Evolutionary conservation across 2,888 invertebrate genomes (phyloP), one percentile per base, ranked within the genome.

Genomic region (Xestia xanthographa): DNA sequence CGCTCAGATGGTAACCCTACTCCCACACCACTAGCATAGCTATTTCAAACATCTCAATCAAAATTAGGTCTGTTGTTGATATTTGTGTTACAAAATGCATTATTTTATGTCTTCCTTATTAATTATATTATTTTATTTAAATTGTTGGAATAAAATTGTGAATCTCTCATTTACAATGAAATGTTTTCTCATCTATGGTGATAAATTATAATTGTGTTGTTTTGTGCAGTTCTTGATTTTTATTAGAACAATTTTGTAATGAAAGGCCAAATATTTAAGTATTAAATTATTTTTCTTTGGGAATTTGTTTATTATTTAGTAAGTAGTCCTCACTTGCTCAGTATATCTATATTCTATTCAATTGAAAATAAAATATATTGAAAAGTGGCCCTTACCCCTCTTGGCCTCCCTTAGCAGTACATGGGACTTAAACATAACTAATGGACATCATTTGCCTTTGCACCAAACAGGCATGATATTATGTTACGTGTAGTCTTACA

Each of bases 261-360:
- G 58, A 71, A 84, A 82, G 88, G 84, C 88, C 85, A 88, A 88
- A 88, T 86, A 85, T 75, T 77, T 53, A 72, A 82, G 62, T 80
- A 85, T 79, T 80, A 81, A 75, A 78, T 79, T 80, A 67, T 76
- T 26, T 78, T 80, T 79, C 60, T 71, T 69, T 79, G 50, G 76
- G 63, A 79, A 34, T 53, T 43, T 56, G 14, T 56, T 41, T 58
- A 2, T 41, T 22, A 38, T 50, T 48, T 26, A 34, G 20, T 34
- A 60, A 34, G 20, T 34, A 60, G 6, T 41, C 41, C 14, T 41
- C 41, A 9, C 9, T 41, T 29, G 9, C 11, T 60, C 20, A 20
- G 60, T 9, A 20, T 20, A 0, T 34, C 29, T 34, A 1, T 26
- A 29, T 58, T 58, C 17, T 3, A 29, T 56, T 56, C 6, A 11